Base-by-base conservation (phyloP, 2,888 invertebrate species). In the Taphrorychus bicolor region DNA sequence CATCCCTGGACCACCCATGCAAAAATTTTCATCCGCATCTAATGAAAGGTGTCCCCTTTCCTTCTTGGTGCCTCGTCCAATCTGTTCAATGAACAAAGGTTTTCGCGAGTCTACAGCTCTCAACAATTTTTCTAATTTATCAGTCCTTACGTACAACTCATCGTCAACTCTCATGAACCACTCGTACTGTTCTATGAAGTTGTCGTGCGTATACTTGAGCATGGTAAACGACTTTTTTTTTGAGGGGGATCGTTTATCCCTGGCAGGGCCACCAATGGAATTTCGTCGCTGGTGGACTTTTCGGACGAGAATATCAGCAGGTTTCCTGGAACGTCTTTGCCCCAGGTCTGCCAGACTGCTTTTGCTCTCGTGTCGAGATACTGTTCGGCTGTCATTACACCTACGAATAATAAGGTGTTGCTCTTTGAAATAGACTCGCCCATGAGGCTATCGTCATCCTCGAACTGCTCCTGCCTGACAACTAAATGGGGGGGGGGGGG, bases 1-100 rank as follows among this genome's bases (percentile, higher is more conserved):
- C 61, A 99, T 94, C 0, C 98, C 98, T 0, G 99, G 98, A 0
- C 99, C 99, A 22, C 99, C 99, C 99, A 99, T 99, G 81, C 98
- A 99, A 82, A 98, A 99, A 83, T 99, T 99, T 83, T 98, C 98
- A 80, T 95, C 93, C 80, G 94, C 93, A 59, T 69, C 69, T 69
- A 69, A 48, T 4, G 69, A 69, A 9, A 69, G 53, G 66, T 69
- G 69, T 52, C 69, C 69, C 76, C 91, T 91, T 21, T 69, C 69
- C 58, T 60, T 59, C 22, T 69, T 69, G 2, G 64, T 69, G 1
- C 69, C 69, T 14, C 65, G 5, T 9, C 70, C 70, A 1, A 92
- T 91, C 80, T 92, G 91, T 1, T 87, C 92, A 72, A 98, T 95
- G 78, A 95, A 97, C 84, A 92, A 92, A 7, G 94, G 88, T 78